Conservation (phyloP, 23 tunicate genomes). For the Ascidia mentula region DNA sequence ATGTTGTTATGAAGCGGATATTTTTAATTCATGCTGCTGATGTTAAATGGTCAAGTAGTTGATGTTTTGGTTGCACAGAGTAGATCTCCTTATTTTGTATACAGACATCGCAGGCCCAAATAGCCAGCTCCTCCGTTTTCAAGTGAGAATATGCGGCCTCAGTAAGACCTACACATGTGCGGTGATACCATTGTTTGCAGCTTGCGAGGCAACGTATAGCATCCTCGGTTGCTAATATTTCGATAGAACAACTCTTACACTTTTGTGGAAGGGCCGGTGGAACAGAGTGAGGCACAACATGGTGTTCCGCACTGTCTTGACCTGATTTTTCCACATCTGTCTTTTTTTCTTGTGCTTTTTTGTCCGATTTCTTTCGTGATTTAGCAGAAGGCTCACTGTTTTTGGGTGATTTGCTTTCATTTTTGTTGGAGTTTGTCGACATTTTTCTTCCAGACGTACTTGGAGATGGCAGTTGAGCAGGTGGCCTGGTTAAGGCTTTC, state of each 20-base stretch:
- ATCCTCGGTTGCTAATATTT: slow-evolving; percentile 49
- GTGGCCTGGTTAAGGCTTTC: slow-evolving; percentile 60
- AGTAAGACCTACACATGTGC: slow-evolving; percentile 79
- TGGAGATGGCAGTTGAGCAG: slow-evolving; percentile 46
- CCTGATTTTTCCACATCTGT: slow-evolving; percentile 15
- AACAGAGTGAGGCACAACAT: slow-evolving; percentile 59
- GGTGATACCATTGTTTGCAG: slow-evolving; percentile 79
- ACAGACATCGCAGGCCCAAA: slow-evolving; percentile 90
- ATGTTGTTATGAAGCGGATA: not conserved
- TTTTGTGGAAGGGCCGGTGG: slow-evolving; percentile 55
- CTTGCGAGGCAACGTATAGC: slow-evolving; percentile 80
- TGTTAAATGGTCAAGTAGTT: not conserved
- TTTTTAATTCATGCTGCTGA: not conserved
- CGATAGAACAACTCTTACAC: slow-evolving; percentile 44
- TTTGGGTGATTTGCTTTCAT: slow-evolving; percentile 51
- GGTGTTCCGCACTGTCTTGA: slow-evolving; percentile 3
- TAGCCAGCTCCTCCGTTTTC: slow-evolving; percentile 69
- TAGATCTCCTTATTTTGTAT: slow-evolving; percentile 63
- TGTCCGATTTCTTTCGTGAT: slow-evolving; percentile 61
- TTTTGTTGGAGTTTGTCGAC: slow-evolving; percentile 25
- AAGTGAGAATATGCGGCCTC: slow-evolving; percentile 57
- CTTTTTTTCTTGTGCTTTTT: slow-evolving; percentile 30
- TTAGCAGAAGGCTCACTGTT: slow-evolving; percentile 18
- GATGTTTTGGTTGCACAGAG: slow-evolving; percentile 48
- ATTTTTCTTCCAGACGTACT: slow-evolving; percentile 15